Evolutionary conservation across 92 coral and sea anemone species (phyloP).

Genomic region (Siderastrea radians): DNA sequence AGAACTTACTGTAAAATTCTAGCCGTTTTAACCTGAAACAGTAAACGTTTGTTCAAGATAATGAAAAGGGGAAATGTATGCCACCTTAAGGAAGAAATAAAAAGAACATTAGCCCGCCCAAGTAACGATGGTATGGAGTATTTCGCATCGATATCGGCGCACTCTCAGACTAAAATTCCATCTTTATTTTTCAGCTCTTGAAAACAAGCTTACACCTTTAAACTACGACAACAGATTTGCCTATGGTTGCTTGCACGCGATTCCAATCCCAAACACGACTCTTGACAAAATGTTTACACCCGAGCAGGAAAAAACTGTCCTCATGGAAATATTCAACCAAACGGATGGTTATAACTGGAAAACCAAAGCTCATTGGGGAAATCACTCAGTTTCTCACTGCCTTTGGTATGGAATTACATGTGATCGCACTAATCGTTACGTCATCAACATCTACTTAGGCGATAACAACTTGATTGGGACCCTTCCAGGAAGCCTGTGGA

Average conservation of each 20-base stretch:
- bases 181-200: not conserved
- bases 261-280: constrained; percentile 32
- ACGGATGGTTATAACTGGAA: constrained; percentile 77
- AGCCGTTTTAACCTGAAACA: too few species aligned
- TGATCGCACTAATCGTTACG: constrained; percentile 51
- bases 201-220: constrained; percentile 10
- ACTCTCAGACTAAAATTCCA: too few species aligned
- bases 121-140: too few species aligned
- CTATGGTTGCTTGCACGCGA: constrained; percentile 53
- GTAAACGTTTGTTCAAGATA: too few species aligned
- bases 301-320: constrained; percentile 65
- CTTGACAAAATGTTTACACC: constrained; percentile 71
- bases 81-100: too few species aligned
- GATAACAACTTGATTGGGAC: constrained; percentile 70
- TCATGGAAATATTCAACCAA: constrained; percentile 72
- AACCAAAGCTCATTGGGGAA: constrained; percentile 65
- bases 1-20: too few species aligned
- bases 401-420: constrained; percentile 88
- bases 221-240: constrained; percentile 37
- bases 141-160: too few species aligned
- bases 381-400: constrained; percentile 66
- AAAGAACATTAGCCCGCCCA: too few species aligned
- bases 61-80: too few species aligned
- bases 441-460: constrained; percentile 66
- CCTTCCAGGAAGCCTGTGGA: constrained; percentile 77